Evolutionary conservation across 35 echinoderm and acorn worm species (phyloP).

Genomic region (Anneissia japonica): DNA sequence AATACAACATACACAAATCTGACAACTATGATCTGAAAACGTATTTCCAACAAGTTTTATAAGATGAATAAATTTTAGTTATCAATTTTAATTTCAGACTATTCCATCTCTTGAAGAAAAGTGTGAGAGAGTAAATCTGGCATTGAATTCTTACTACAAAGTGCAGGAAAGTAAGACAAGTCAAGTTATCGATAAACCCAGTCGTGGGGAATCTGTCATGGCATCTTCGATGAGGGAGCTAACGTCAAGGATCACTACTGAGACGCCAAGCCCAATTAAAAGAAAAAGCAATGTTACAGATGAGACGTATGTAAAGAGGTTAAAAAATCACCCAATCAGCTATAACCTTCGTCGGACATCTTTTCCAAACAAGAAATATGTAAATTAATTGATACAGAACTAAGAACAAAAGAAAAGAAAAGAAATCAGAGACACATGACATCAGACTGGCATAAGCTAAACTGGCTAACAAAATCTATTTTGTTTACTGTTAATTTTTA

Average conservation of each 20-base stretch:
- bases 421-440: no score
- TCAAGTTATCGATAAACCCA: neutral
- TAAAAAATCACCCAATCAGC: neutral
- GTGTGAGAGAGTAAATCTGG: neutral
- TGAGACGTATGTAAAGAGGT: neutral
- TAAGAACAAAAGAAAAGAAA: no score
- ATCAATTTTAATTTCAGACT: neutral
- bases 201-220: neutral
- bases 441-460: no score
- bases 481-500: no score
- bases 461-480: no score
- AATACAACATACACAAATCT: no score
- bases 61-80: no score
- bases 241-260: neutral
- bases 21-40: no score
- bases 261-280: neutral
- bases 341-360: neutral
- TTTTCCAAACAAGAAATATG: neutral
- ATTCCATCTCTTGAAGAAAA: neutral
- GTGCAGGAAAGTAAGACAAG: neutral
- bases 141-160: neutral
- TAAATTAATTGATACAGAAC: no score
- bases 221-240: neutral
- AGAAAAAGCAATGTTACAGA: neutral
- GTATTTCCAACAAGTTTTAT: no score